Evolutionary conservation across 2,113 vertebrate species (phyloP).

Genomic region (Cebidichthys violaceus): DNA sequence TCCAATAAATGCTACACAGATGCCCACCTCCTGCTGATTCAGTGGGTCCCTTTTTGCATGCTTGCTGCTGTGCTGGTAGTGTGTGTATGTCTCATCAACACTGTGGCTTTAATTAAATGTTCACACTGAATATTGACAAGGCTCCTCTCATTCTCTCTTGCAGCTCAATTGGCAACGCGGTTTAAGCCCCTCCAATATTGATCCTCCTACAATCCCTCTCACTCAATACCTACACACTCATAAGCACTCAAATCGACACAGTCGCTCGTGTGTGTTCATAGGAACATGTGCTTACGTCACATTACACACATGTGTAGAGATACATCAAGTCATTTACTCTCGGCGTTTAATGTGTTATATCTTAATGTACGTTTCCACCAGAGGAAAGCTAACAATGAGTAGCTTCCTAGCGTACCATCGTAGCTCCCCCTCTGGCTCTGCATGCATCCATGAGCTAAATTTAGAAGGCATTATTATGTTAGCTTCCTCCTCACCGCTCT

Average conservation of each 20-base stretch:
- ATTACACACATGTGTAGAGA: background rate
- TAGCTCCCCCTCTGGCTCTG: conserved; percentile 61
- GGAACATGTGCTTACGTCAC: conserved; percentile 10
- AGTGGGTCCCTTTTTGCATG: conserved; percentile 49
- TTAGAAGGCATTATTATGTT: conserved; percentile 78
- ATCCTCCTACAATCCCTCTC: conserved; percentile 47
- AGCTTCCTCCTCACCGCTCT: conserved; percentile 49
- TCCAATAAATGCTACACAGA: conserved; percentile 32
- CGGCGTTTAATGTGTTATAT: background rate
- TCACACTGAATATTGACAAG: conserved; percentile 72
- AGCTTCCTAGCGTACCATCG: conserved; percentile 48
- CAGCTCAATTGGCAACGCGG: conserved; percentile 66
- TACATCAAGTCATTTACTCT: background rate
- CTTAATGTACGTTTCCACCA: conserved; percentile 21
- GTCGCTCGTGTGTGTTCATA: conserved; percentile 9
- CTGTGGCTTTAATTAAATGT: conserved; percentile 77
- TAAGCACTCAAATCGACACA: conserved; percentile 20
- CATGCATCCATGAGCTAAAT: conserved; percentile 72
- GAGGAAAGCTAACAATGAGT: conserved; percentile 38
- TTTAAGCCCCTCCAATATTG: conserved; percentile 67
- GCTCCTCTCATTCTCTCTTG: conserved; percentile 56
- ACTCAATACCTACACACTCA: conserved; percentile 44
- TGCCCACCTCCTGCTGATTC: conserved; percentile 58
- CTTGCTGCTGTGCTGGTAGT: conserved; percentile 49
- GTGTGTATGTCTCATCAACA: conserved; percentile 61